These are phyloP conservation scores for Probosciger aterrimus DNA, from an alignment of 2,113 vertebrate species.

Conservation along the genomic window DNA sequence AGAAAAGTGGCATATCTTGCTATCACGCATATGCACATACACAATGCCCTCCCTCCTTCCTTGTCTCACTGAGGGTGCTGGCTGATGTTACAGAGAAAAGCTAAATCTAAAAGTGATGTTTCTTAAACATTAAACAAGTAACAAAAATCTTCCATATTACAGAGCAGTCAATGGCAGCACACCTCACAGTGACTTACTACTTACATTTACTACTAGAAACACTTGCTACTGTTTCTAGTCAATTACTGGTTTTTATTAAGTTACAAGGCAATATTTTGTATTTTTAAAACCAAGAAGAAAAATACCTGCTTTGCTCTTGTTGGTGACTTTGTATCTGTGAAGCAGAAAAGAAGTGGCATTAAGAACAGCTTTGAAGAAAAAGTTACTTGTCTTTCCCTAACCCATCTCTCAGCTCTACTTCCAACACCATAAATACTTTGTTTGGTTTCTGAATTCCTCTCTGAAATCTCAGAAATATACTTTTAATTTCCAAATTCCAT, in stretches of 20 bases:
- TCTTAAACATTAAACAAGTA: background rate
- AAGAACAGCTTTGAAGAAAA: background rate
- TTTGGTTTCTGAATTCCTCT: background rate
- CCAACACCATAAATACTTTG: background rate
- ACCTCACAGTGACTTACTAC: background rate
- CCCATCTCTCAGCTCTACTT: background rate
- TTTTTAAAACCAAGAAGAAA: conserved; percentile 43
- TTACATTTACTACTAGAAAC: background rate
- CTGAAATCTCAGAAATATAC: background rate
- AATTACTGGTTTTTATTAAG: background rate
- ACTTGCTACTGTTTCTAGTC: background rate
- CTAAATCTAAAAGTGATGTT: background rate
- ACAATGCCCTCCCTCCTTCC: background rate
- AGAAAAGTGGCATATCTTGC: background rate
- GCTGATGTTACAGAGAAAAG: background rate
- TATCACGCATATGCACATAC: rapidly evolving
- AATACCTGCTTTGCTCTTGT: conserved; percentile 81
- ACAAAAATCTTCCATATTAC: background rate
- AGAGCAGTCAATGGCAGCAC: background rate
- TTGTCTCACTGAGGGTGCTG: background rate
- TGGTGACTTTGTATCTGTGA: conserved; percentile 75
- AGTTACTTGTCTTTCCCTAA: background rate
- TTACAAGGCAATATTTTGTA: background rate
- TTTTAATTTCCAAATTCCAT: background rate
- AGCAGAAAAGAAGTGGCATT: conserved; percentile 16